Percentiles rank a stretch among this genome's conserved stretches.
Evolutionary conservation across 2,888 invertebrate genomes (phyloP).

Genomic region (Cistogaster globosa): DNA sequence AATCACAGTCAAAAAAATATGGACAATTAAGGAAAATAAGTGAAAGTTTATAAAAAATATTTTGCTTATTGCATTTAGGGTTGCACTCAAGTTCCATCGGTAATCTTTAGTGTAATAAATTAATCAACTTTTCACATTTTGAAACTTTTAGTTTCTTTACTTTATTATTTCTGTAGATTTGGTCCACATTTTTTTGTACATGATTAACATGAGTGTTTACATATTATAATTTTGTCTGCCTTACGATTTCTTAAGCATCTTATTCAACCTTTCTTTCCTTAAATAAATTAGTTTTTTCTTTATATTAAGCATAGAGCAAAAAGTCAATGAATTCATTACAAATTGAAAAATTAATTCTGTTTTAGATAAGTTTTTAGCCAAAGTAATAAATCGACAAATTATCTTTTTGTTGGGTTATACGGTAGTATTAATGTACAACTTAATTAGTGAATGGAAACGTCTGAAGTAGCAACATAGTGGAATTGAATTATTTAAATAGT

Average conservation of each 20-base stretch:
- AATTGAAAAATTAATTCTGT: constrained; percentile 81
- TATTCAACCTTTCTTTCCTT: not conserved
- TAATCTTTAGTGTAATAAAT: too few species aligned
- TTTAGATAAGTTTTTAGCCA: constrained; percentile 65
- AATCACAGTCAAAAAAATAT: not conserved
- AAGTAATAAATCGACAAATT: constrained; percentile 47
- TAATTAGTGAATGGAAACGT: not conserved
- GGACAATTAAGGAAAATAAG: not conserved
- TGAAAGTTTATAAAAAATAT: not conserved
- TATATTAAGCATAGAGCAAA: constrained; percentile 64
- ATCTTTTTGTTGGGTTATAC: constrained; percentile 6
- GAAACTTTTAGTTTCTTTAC: too few species aligned
- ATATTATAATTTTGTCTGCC: not conserved
- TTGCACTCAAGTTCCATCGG: too few species aligned
- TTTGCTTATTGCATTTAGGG: too few species aligned
- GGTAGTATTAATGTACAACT: not conserved
- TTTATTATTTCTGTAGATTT: too few species aligned
- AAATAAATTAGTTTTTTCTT: constrained; percentile 23
- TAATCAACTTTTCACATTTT: too few species aligned
- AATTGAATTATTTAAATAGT: not conserved
- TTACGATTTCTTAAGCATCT: constrained; percentile 16
- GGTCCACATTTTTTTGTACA: constrained; percentile 2
- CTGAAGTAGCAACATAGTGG: not conserved
- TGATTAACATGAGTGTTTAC: not conserved
- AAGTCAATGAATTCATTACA: constrained; percentile 80